phyloP scores from a whole-genome alignment of 2,113 vertebrate species.

The Pipa parva region DNA sequence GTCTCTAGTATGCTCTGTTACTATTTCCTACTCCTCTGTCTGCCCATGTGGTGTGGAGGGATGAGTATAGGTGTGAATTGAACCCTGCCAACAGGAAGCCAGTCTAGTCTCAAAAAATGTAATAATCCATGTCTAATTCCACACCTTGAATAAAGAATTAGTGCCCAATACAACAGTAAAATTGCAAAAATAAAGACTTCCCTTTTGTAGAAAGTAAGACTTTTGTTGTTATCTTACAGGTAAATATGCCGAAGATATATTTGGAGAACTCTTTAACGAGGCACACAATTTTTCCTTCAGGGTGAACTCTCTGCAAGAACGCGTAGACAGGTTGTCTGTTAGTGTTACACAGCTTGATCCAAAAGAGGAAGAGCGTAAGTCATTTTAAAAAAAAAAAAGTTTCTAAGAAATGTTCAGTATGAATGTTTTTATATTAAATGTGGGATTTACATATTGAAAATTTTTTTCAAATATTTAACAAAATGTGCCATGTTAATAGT shows the following conservation, averaged over 20 bases:
- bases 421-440: neutral
- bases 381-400: constrained; percentile 1
- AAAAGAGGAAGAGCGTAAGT: constrained; percentile 97
- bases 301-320: constrained; percentile 97
- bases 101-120: no score
- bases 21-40: no score
- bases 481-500: neutral
- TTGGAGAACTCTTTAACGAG: constrained; percentile 97
- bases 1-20: no score
- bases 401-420: no score
- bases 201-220: neutral
- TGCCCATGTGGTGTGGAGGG: no score
- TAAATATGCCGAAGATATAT: constrained; percentile 98
- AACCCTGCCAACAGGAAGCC: no score
- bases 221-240: constrained; percentile 60
- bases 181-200: neutral
- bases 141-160: no score
- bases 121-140: no score
- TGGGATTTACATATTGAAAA: neutral
- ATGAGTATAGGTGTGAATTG: no score
- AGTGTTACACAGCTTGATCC: constrained; percentile 97
- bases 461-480: neutral
- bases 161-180: no score
- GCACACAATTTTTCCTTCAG: constrained; percentile 95
- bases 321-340: constrained; percentile 93